These are phyloP conservation scores for Hypomecis atomaria DNA, from an alignment of 2,888 invertebrate species.

Conservation along the genomic window DNA sequence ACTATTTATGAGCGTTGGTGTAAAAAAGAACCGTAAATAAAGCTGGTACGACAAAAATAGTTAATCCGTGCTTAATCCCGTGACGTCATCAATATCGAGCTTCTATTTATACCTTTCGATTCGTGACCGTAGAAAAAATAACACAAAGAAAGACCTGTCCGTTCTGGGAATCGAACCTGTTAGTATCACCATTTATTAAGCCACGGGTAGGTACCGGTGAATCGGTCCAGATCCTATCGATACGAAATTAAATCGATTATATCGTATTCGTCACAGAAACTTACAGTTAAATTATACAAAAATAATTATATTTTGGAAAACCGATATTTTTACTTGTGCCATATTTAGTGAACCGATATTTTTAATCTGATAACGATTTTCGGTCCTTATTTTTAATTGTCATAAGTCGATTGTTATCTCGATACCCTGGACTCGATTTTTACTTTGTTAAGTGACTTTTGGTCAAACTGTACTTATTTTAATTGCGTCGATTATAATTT, in stretches of 20 bases:
- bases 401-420: constrained; percentile 18
- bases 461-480: constrained; percentile 24
- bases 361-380: constrained; percentile 9
- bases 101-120: constrained; percentile 73
- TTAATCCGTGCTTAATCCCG: neutral
- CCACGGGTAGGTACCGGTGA: constrained; percentile 66
- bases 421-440: constrained; percentile 23
- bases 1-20: no score
- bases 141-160: constrained; percentile 56
- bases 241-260: constrained; percentile 36
- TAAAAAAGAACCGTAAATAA: neutral
- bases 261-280: constrained; percentile 32
- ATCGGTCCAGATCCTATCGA: constrained; percentile 35
- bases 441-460: constrained; percentile 13
- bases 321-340: constrained; percentile 11
- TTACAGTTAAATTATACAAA: constrained; percentile 3
- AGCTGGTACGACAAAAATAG: neutral
- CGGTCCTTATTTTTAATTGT: constrained; percentile 18
- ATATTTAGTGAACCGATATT: neutral
- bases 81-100: constrained; percentile 66
- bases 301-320: constrained; percentile 4
- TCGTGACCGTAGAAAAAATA: constrained; percentile 70
- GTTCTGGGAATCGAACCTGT: constrained; percentile 76
- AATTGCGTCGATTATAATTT: constrained; percentile 24
- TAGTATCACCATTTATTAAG: constrained; percentile 79